Evolutionary conservation across 1,140 invertebrate species (phyloP), one percentile per base, ranked within the genome.

Genomic region (Macrosteles quadrilineatus): DNA sequence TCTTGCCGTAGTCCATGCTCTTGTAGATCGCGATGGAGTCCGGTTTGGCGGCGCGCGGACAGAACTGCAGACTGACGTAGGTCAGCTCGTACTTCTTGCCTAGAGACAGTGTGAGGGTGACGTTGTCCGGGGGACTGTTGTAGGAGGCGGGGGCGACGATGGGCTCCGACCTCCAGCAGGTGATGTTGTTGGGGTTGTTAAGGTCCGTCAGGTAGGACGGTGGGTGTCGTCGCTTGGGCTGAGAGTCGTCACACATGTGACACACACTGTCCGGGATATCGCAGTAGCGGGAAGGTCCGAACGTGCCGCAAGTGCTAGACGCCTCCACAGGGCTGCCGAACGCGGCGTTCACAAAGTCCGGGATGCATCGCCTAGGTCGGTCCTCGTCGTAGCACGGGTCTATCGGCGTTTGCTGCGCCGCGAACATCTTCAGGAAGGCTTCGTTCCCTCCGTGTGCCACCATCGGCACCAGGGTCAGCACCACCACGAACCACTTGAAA

Each of bases 31-130:
- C 96, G 73, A 99, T 91, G 0, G 97, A 98, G 79, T 99, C 96
- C 0, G 98, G 96, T 68, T 94, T 92, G 0, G 91, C 88, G 0
- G 93, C 89, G 27, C 85, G 84, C 0, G 94, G 93, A 77, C 98
- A 99, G 80, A 99, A 98, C 80, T 97, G 95, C 40, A 99, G 82
- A 77, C 91, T 97, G 9, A 99, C 92, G 80, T 99, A 99, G 0
- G 97, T 99, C 67, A 99, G 82, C 82, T 99, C 98, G 84, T 97
- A 99, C 78, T 98, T 98, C 81, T 99, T 99, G 27, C 94, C 94
- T 47, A 98, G 83, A 3, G 91, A 93, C 0, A 98, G 83, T 0
- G 91, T 95, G 9, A 98, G 81, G 23, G 94, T 95, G 0, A 98
- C 93, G 81, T 97, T 97, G 76, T 96, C 92, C 0, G 89, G 90